Conservation (phyloP, 2,113 vertebrate species). For the Phoxinus phoxinus region DNA sequence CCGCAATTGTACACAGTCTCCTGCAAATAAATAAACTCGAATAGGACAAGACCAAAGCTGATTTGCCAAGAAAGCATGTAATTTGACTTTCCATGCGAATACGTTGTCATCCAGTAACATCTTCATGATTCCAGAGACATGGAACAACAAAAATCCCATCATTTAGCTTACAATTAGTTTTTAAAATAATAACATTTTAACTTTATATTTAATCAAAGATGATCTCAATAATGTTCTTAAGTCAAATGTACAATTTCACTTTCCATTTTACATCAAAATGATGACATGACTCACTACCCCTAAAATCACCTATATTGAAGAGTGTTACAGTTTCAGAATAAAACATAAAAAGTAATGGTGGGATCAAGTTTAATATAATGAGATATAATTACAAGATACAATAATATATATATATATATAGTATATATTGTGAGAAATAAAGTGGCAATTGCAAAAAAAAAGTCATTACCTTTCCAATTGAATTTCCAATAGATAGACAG, state of each 20-base stretch:
- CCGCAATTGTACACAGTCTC: background rate
- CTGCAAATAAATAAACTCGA: background rate
- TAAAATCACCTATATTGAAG: background rate
- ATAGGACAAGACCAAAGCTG: background rate
- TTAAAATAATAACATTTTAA: background rate
- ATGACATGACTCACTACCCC: background rate
- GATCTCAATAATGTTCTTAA: background rate
- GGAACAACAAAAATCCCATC: background rate
- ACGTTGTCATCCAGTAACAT: background rate
- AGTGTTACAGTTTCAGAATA: background rate
- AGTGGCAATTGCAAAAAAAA: background rate
- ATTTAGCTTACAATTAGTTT: background rate
- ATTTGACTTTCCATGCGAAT: background rate
- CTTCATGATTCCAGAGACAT: background rate
- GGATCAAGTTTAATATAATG: background rate
- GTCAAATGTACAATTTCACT: background rate
- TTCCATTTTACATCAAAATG: background rate
- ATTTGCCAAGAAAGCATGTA: background rate
- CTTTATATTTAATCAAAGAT: background rate
- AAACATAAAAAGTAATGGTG: background rate
- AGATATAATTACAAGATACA: background rate
- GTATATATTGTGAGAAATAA: background rate
- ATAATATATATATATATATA: too few species aligned
- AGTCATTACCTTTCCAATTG: background rate
- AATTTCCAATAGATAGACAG: too few species aligned